Conservation (phyloP, 2,797 vertebrate genomes). For the Tenualosa thibaudeaui region DNA sequence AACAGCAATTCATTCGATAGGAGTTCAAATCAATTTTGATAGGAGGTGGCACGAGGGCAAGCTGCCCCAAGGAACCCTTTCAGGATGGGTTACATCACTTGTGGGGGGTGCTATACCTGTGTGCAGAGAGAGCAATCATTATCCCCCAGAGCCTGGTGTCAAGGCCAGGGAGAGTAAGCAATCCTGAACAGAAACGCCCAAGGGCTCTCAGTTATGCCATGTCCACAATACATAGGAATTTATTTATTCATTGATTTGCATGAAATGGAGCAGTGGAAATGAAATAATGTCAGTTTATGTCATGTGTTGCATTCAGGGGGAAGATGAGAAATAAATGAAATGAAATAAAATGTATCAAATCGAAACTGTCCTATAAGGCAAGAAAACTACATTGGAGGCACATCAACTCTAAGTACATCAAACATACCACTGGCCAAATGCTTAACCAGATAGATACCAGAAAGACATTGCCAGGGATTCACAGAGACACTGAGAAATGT, state of each 20-base stretch:
- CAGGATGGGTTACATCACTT: conserved; percentile 21
- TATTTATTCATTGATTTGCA: neutral
- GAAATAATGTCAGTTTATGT: too few species aligned
- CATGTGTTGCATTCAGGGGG: too few species aligned
- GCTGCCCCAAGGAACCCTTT: neutral
- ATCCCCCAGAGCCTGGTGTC: conserved; percentile 12
- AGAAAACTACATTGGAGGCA: neutral
- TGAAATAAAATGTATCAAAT: neutral
- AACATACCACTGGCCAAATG: neutral
- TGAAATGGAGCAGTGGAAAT: neutral
- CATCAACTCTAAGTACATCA: neutral
- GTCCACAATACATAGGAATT: neutral
- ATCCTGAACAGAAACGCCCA: neutral
- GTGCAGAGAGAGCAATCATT: neutral
- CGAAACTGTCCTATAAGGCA: too few species aligned
- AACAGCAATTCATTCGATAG: conserved; percentile 22
- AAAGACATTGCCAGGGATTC: neutral
- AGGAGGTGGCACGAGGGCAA: neutral
- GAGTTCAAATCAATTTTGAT: conserved; percentile 20
- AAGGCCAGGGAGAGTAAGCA: neutral
- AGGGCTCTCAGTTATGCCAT: neutral
- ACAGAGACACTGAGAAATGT: neutral
- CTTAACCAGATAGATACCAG: neutral
- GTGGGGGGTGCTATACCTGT: conserved; percentile 5
- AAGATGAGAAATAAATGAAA: neutral